Evolutionary conservation across 1,140 invertebrate genomes (phyloP), one percentile per base, ranked within the genome.

Genomic region (Drosophila subpulchrella): DNA sequence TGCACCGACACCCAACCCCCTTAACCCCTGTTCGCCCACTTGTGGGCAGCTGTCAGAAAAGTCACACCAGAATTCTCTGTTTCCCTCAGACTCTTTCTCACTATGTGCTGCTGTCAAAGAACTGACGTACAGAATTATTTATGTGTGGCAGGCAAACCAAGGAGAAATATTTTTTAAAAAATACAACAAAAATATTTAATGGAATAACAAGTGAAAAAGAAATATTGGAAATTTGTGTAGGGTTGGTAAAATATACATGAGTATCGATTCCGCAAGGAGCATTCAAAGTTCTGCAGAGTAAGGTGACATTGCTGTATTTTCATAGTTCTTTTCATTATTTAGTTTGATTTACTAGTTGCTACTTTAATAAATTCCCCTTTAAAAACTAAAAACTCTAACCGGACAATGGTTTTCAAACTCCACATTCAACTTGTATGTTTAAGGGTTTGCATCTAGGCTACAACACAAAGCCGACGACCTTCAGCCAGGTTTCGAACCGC

Each of bases 111-210:
- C 81, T 84, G 81, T 82, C 80, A 82, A 60, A 60, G 55, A 61
- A 70, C 44, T 78, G 79, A 82, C 79, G 79, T 66, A 80, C 74
- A 65, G 81, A 80, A 85, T 84, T 89, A 89, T 89, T 83, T 83
- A 76, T 79, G 66, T 58, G 38, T 44, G 60, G 42, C 36, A 27
- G 48, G 30, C 13, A 59, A 58, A 51, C 51, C 30, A 46, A 59
- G 42, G 10, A 58, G 42, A 48, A 65, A 58, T 76, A 76, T 76
- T 47, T 30, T 30, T 7, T 10, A 68, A 75, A 53, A 57, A 10
- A 44, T 1, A 32, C 4, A n/a, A 7, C 7, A 24, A 13, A 55
- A 39, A 55, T 55, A 48, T 20, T 11, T 66, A 24, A 39, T 30
- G 63, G 34, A 72, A 62, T n/a, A 54, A 41, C 60, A 75, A 56